Base-by-base conservation (phyloP, 1,140 invertebrate genomes). In the Drosophila mojavensis region DNA sequence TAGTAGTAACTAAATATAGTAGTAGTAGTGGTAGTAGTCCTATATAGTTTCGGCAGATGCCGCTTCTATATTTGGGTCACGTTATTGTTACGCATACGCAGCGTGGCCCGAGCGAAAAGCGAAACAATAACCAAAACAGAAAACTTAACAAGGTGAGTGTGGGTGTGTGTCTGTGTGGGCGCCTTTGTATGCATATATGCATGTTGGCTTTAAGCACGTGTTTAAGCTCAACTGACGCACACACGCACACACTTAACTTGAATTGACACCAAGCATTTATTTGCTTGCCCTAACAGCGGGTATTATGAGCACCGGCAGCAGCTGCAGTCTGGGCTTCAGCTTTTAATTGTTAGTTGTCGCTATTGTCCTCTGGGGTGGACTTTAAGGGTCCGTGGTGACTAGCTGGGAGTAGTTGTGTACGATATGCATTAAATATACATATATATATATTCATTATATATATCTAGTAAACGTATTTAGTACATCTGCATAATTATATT, bases 11-110 rank as follows among this genome's bases (percentile, higher is more conserved):
- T 17, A 17, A 17, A 17, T 17, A 17, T 17, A 0, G 20, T 24
- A 24, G 20, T 24, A 24, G 20, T 24, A 30, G 5, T n/a, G n/a
- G n/a, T 6, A 5, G 4, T 30, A 30, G 28, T 39, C 72, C 66
- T 72, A 47, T 62, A 41, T 64, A 30, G 45, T 63, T 61, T 59
- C 6, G 36, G 39, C 17, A 43, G 17, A 36, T 48, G 45, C 24
- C 50, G 60, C 39, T 85, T 79, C 62, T 17, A 79, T 64, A 86
- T 89, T 80, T 88, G 62, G 68, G 83, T 88, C 84, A 88, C 83
- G 84, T 88, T 88, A 75, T 77, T 79, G 66, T 89, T 81, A 85
- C 73, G 58, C 81, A 84, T 81, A 84, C 77, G 77, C 81, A 66
- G 50, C 48, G 81, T 80, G 56, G 43, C 20, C 17, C 41, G 20